Evolutionary conservation across 2,888 invertebrate genomes (phyloP).

Genomic region (Eurois occulta): DNA sequence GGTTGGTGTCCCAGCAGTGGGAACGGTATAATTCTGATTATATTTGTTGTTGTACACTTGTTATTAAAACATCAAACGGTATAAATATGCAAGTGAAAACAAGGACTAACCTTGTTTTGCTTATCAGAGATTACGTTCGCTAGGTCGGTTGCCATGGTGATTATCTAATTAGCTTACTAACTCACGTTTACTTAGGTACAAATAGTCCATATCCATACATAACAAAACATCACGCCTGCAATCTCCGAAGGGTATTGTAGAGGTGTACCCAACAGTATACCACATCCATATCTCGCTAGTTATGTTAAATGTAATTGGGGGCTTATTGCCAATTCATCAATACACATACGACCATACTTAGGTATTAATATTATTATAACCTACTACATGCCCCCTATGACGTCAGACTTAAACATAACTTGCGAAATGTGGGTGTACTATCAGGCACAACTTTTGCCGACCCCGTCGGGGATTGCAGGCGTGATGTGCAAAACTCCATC

Average conservation of each 20-base stretch:
- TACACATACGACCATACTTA: neutral
- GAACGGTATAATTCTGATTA: no score
- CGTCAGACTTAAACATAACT: no score
- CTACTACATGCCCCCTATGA: no score
- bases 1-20: no score
- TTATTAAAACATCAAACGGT: no score
- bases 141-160: slow-evolving; percentile 6
- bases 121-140: slow-evolving; percentile 13
- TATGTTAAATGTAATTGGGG: neutral
- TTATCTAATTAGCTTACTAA: slow-evolving; percentile 1
- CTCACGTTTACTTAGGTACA: neutral
- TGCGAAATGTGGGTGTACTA: no score
- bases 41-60: no score
- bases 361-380: neutral
- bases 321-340: neutral
- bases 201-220: neutral
- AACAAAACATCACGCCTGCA: neutral
- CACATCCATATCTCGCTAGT: neutral
- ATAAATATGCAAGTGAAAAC: neutral
- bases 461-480: no score
- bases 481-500: neutral
- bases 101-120: neutral
- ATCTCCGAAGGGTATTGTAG: neutral
- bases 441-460: no score
- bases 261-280: neutral